Percentiles rank a stretch among this genome's conserved stretches.
Evolutionary conservation across 2,113 vertebrate genomes (phyloP).

Genomic region (Chiloscyllium plagiosum): DNA sequence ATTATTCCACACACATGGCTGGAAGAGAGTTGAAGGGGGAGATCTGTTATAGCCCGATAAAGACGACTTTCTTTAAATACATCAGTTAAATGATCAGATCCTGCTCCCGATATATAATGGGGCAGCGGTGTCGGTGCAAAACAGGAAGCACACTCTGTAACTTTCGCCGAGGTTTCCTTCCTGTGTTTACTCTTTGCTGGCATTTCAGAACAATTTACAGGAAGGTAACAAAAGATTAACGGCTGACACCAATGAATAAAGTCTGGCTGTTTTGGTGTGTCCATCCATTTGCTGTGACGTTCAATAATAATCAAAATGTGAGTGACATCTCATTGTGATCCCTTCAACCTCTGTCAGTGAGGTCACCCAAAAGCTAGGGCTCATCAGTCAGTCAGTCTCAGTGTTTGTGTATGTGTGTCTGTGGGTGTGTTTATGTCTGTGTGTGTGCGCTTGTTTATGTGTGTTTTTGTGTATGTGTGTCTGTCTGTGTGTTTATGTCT

Average conservation of each 20-base stretch:
- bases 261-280: conserved; percentile 1
- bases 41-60: conserved; percentile 13
- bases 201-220: conserved; percentile 23
- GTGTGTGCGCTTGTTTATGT: no score
- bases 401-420: no score
- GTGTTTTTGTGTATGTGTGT: no score
- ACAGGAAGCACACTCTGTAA: conserved; percentile 31
- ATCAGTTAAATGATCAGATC: background rate
- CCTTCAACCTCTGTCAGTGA: background rate
- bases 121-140: background rate
- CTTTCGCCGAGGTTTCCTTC: conserved; percentile 27
- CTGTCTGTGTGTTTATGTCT: no score
- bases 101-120: background rate
- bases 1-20: background rate
- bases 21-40: conserved; percentile 13
- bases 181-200: background rate
- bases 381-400: background rate
- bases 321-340: background rate
- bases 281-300: background rate
- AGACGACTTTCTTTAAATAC: conserved; percentile 1
- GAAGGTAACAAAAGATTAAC: conserved; percentile 25
- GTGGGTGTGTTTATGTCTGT: no score
- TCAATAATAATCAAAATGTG: background rate
- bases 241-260: conserved; percentile 15
- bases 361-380: no score